Evolutionary conservation across 2,888 invertebrate species (phyloP).

Genomic region (Protodeltote pygarga): DNA sequence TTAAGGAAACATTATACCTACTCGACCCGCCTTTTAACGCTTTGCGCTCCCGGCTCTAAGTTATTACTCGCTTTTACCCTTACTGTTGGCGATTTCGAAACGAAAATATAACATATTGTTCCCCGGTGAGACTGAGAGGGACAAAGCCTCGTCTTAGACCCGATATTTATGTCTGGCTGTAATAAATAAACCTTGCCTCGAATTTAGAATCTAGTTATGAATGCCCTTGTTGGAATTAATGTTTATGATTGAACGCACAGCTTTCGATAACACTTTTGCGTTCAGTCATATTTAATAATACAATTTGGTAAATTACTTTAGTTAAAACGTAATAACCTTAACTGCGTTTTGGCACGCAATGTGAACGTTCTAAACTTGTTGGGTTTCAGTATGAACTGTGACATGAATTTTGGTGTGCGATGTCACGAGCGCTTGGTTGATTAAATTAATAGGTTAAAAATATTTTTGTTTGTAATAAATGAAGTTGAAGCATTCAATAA

Average conservation of each 20-base stretch:
- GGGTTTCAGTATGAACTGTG: constrained; percentile 7
- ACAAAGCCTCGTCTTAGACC: constrained; percentile 31
- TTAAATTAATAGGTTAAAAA: constrained; percentile 16
- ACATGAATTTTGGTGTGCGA: background rate
- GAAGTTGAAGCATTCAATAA: constrained; percentile 15
- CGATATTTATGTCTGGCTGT: constrained; percentile 25
- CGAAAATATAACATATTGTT: constrained; percentile 38
- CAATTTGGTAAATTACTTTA: constrained; percentile 42
- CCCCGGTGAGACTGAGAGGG: constrained; percentile 22
- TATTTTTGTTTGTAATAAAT: constrained; percentile 12
- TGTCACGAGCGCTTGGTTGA: background rate
- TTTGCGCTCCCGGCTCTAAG: constrained; percentile 22
- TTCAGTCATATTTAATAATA: constrained; percentile 37
- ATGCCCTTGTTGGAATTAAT: constrained; percentile 11
- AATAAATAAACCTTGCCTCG: constrained; percentile 29
- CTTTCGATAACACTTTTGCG: constrained; percentile 25
- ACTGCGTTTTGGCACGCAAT: constrained; percentile 43
- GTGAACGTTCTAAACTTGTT: constrained; percentile 19
- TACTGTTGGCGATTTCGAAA: constrained; percentile 36
- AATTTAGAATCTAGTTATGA: constrained; percentile 20
- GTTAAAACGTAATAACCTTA: constrained; percentile 38
- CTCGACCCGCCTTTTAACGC: constrained; percentile 39
- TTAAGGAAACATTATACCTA: constrained; percentile 39
- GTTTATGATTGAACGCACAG: constrained; percentile 19
- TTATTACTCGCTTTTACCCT: constrained; percentile 40